These are phyloP conservation scores for Toxotes lorentzi DNA, from an alignment of 2,797 vertebrate genomes.

Conservation along the genomic window DNA sequence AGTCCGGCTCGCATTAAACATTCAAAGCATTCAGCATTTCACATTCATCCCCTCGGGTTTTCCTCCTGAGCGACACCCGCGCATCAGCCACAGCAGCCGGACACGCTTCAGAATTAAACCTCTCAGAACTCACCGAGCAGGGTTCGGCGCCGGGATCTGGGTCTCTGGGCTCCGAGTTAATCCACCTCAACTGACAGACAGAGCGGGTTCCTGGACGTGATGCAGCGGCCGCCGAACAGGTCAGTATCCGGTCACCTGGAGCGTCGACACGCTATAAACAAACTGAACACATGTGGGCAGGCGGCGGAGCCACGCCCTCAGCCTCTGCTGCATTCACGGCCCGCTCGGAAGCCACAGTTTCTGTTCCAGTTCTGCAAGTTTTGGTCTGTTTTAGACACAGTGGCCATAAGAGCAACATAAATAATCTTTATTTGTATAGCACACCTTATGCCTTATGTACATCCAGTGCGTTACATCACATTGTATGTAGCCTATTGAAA, in stretches of 20 bases:
- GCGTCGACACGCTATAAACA: constrained; percentile 61
- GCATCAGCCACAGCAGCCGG: background rate
- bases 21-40: too few relatives aligned
- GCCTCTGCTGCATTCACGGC: constrained; percentile 8
- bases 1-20: too few relatives aligned
- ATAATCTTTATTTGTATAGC: too few relatives aligned
- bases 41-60: background rate
- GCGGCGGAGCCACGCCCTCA: constrained; percentile 19
- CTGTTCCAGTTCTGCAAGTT: too few relatives aligned
- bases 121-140: constrained; percentile 48
- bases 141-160: background rate
- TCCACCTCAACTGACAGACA: constrained; percentile 4
- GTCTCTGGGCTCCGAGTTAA: constrained; percentile 2
- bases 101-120: background rate
- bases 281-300: constrained; percentile 45
- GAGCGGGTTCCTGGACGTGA: background rate
- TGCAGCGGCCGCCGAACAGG: background rate
- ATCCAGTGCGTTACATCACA: too few relatives aligned
- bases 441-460: too few relatives aligned
- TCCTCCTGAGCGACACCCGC: background rate
- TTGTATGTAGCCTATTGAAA: too few relatives aligned
- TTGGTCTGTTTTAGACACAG: too few relatives aligned
- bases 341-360: background rate
- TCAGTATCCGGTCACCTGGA: constrained; percentile 37
- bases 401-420: too few relatives aligned